Evolutionary conservation across 2,888 invertebrate genomes (phyloP).

Genomic region (Automeris io): DNA sequence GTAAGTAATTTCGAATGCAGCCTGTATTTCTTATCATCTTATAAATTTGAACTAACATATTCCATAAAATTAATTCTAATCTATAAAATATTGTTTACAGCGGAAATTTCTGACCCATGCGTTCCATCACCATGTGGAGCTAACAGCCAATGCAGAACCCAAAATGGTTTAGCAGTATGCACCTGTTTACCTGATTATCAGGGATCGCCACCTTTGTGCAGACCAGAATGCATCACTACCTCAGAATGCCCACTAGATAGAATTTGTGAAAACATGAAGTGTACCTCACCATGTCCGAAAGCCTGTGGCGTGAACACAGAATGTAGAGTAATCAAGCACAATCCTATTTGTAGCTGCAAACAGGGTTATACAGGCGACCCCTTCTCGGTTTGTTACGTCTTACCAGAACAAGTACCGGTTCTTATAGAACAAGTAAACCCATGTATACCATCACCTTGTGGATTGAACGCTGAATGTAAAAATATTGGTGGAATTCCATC

Average conservation of each 20-base stretch:
- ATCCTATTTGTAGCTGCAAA: slow-evolving; percentile 82
- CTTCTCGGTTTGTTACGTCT: slow-evolving; percentile 69
- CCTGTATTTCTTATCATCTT: no score
- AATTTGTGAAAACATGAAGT: slow-evolving; percentile 84
- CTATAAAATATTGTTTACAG: slow-evolving; percentile 46
- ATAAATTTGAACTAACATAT: no score
- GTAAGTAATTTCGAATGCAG: slow-evolving; percentile 64
- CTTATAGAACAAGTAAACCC: slow-evolving; percentile 63
- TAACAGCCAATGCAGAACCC: slow-evolving; percentile 79
- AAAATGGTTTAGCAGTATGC: slow-evolving; percentile 80
- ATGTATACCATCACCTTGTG: slow-evolving; percentile 87
- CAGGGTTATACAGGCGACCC: slow-evolving; percentile 80
- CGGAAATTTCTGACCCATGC: slow-evolving; percentile 60
- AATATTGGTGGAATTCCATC: slow-evolving; percentile 73
- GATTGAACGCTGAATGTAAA: slow-evolving; percentile 81
- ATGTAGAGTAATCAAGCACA: slow-evolving; percentile 84
- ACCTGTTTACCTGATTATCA: slow-evolving; percentile 82
- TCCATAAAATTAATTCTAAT: no score
- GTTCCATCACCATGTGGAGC: slow-evolving; percentile 88
- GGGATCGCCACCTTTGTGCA: slow-evolving; percentile 82
- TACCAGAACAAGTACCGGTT: slow-evolving; percentile 41
- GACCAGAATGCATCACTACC: slow-evolving; percentile 82
- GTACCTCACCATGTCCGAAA: slow-evolving; percentile 83
- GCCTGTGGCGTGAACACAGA: slow-evolving; percentile 83
- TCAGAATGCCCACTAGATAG: slow-evolving; percentile 80